A percentile compares a stretch with the other conserved stretches of the same genome.
Conservation (phyloP, 2,113 vertebrate species). For the Stigmatopora argus region DNA sequence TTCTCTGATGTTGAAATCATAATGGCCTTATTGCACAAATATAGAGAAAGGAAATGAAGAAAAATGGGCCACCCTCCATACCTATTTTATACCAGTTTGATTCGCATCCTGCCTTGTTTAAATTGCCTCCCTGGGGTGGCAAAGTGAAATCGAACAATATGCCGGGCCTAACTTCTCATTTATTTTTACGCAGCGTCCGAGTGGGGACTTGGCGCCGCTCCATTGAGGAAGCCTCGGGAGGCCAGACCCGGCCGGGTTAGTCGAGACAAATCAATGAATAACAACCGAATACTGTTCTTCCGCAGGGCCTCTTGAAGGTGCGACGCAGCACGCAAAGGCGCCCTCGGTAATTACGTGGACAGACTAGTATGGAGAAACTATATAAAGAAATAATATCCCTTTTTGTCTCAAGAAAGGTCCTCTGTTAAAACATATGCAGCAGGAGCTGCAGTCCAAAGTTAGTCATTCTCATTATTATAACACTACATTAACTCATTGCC, state of each 20-base stretch:
- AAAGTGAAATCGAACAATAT: constrained; percentile 70
- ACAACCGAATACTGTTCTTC: constrained; percentile 17
- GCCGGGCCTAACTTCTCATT: constrained; percentile 70
- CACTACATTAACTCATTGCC: constrained; percentile 4
- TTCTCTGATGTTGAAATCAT: constrained; percentile 31
- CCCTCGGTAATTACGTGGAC: constrained; percentile 47
- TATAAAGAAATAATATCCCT: constrained; percentile 54
- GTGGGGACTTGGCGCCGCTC: constrained; percentile 51
- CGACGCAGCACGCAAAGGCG: constrained; percentile 27
- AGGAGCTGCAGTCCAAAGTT: constrained; percentile 42
- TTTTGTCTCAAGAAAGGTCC: constrained; percentile 45
- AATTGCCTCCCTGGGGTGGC: constrained; percentile 68
- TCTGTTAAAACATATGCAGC: constrained; percentile 41
- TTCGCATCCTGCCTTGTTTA: constrained; percentile 69
- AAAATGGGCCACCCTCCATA: constrained; percentile 45
- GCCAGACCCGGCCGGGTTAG: constrained; percentile 41
- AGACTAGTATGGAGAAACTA: constrained; percentile 41
- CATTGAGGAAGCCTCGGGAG: constrained; percentile 49
- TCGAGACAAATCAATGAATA: constrained; percentile 70
- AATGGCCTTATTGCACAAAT: constrained; percentile 40
- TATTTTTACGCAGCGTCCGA: constrained; percentile 67
- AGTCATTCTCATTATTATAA: constrained; percentile 43
- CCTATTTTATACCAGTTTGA: constrained; percentile 59
- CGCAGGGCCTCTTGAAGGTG: constrained; percentile 35
- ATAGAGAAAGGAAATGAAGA: constrained; percentile 19